Evolutionary conservation across 2,113 vertebrate species (phyloP).

Genomic region (Apodemus sylvaticus): DNA sequence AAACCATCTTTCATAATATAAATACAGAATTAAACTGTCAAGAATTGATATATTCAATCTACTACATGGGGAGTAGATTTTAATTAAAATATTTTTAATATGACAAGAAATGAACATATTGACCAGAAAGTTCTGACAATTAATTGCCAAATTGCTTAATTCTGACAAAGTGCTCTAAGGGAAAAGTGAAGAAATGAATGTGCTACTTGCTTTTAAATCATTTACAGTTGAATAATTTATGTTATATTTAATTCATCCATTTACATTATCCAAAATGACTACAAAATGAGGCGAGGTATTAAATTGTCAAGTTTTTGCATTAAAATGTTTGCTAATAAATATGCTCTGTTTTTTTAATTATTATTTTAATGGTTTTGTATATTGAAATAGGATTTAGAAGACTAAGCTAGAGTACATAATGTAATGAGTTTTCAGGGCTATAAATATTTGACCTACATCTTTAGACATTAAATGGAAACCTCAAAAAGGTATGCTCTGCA

Average conservation of each 20-base stretch:
- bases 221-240: slow-evolving; percentile 78
- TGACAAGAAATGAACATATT: slow-evolving; percentile 66
- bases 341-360: slow-evolving; percentile 43
- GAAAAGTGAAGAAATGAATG: slow-evolving; percentile 67
- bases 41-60: slow-evolving; percentile 75
- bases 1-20: slow-evolving; percentile 55
- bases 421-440: slow-evolving; percentile 30
- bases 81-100: slow-evolving; percentile 65
- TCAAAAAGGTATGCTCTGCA: neutral
- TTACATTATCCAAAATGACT: slow-evolving; percentile 69
- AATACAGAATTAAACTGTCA: slow-evolving; percentile 75
- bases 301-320: slow-evolving; percentile 62
- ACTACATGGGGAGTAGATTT: slow-evolving; percentile 52
- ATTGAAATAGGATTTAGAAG: slow-evolving; percentile 25
- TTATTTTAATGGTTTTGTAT: slow-evolving; percentile 57
- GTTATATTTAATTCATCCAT: slow-evolving; percentile 73
- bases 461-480: slow-evolving; percentile 32
- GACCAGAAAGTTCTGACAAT: slow-evolving; percentile 74
- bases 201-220: slow-evolving; percentile 73
- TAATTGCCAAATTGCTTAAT: slow-evolving; percentile 64
- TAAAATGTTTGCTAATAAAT: slow-evolving; percentile 72
- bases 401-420: slow-evolving; percentile 14
- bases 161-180: slow-evolving; percentile 69
- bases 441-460: slow-evolving; percentile 59
- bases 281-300: slow-evolving; percentile 62